Conservation (phyloP, 2,797 vertebrate species). For the Catostomus latipinnis region DNA sequence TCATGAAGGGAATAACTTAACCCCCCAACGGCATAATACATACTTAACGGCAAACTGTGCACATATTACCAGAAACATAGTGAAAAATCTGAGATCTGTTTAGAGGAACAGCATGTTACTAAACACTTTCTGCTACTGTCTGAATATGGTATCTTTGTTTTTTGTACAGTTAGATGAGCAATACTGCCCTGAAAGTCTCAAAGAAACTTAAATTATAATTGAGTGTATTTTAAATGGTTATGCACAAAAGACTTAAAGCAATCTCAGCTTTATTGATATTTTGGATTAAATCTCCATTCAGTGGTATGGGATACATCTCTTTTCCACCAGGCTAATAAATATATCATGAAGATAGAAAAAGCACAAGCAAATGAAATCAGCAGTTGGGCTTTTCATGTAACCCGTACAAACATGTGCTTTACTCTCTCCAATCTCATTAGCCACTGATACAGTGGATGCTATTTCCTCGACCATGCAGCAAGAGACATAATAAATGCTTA, state of each 20-base stretch:
- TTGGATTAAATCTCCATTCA: slow-evolving; percentile 5
- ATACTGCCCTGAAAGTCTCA: not conserved
- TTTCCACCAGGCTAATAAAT: not conserved
- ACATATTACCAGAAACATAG: not conserved
- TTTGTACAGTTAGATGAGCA: slow-evolving; percentile 2
- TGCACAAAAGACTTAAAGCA: slow-evolving; percentile 5
- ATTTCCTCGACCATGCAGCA: not conserved
- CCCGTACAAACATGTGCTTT: slow-evolving; percentile 18
- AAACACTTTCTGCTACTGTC: slow-evolving; percentile 10
- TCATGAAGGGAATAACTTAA: not conserved
- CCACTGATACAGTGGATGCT: not conserved
- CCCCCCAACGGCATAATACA: not conserved
- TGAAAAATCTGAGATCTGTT: slow-evolving; percentile 7
- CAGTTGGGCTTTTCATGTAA: not conserved
- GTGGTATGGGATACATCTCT: not conserved
- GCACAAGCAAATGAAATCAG: slow-evolving; percentile 15
- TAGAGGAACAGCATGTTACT: not conserved
- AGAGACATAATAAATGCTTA: slow-evolving; percentile 19
- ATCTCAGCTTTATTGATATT: slow-evolving; percentile 16
- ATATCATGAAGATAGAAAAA: slow-evolving; percentile 34
- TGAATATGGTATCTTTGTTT: slow-evolving; percentile 9
- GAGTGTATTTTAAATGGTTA: slow-evolving; percentile 11
- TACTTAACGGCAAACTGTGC: not conserved
- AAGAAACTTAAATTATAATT: slow-evolving; percentile 1
- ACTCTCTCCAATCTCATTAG: slow-evolving; percentile 31